These are phyloP conservation scores for Pterocles orientalis DNA, from an alignment of 2,113 vertebrate genomes.

Conservation along the genomic window DNA sequence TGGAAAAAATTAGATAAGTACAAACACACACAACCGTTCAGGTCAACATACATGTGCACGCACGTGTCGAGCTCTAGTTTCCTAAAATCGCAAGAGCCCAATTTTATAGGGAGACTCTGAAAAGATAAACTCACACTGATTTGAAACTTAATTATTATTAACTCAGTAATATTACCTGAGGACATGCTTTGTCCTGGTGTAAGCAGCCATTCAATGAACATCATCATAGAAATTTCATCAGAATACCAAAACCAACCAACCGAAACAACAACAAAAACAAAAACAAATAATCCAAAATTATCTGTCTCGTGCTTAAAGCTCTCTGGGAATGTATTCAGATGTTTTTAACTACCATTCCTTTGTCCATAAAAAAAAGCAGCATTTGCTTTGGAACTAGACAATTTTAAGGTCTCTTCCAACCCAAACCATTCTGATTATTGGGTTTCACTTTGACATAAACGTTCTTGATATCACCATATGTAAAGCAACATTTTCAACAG, in stretches of 20 bases:
- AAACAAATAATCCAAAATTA: neutral
- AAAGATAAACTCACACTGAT: neutral
- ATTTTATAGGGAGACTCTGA: neutral
- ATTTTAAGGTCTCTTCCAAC: no score
- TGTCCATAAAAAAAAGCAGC: neutral
- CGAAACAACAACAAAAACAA: neutral
- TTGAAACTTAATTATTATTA: neutral
- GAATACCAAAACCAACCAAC: no score
- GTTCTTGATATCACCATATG: neutral
- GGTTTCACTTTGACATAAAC: constrained; percentile 17
- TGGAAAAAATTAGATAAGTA: neutral
- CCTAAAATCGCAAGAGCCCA: neutral
- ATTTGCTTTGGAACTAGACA: neutral
- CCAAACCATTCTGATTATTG: neutral
- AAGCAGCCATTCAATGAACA: neutral
- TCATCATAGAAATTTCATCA: neutral
- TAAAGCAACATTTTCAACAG: neutral
- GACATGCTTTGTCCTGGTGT: neutral
- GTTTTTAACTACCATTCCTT: neutral
- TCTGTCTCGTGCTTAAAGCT: neutral
- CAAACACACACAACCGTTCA: neutral
- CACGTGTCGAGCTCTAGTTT: neutral
- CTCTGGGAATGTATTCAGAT: neutral
- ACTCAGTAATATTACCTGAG: neutral
- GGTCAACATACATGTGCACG: rapidly evolving